Evolutionary conservation across 2,797 vertebrate genomes (phyloP), one percentile per base, ranked within the genome.

Genomic region (Chaetodon trifasciatus): DNA sequence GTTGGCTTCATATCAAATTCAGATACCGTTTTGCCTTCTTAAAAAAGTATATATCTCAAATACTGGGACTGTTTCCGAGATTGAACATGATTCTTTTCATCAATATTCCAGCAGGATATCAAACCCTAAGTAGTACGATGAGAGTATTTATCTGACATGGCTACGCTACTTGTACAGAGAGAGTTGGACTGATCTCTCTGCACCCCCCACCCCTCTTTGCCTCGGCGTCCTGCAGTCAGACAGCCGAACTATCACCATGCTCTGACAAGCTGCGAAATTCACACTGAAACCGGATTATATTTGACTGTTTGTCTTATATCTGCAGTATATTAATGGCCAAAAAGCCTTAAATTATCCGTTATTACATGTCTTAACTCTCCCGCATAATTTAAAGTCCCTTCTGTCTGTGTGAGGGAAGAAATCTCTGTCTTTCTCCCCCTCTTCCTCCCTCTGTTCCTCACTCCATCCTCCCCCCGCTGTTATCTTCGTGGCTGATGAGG

Each of bases 331-430:
- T 93, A 81, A 88, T 86, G 87, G 64, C 74, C 72, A 55, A 75
- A 85, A 86, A 74, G 79, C 84, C 61, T 68, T 94, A 93, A 94
- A 94, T 95, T 89, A 94, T 93, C 89, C 39, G 37, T 93, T 93
- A 91, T 93, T 90, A 83, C 86, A 73, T 50, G 56, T 83, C 74
- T 72, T 63, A 78, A 81, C 76, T 88, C 76, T 81, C 72, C 76
- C 78, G 24, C 79, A 79, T 93, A 86, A 88, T 92, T 92, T 89
- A 89, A 76, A 87, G 68, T 79, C 84, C 80, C 84, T 89, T 91
- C 32, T 90, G 68, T 86, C 86, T 77, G 71, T 86, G 62, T 74
- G 81, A 77, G 78, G 89, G 90, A 90, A 90, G 87, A 81, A 72
- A 60, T 80, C 68, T 84, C 71, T 63, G 70, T 84, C 63, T 70